Percentiles rank a stretch among this genome's conserved stretches.
Evolutionary conservation across 2,113 vertebrate genomes (phyloP).

Genomic region (Hippolais icterina): DNA sequence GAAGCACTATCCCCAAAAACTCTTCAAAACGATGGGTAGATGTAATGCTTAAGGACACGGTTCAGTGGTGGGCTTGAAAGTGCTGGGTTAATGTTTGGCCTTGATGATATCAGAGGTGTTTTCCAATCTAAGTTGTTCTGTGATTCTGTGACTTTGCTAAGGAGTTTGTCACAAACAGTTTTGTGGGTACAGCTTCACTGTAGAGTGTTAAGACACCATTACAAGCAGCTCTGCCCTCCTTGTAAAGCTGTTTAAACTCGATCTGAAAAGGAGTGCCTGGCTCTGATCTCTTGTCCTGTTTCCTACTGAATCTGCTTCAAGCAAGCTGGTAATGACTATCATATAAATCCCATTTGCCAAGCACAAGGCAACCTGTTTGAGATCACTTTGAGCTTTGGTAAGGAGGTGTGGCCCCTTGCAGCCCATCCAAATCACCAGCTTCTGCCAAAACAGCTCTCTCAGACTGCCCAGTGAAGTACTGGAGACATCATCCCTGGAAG

Average conservation of each 20-base stretch:
- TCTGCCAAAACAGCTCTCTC: background rate
- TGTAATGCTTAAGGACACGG: too few species aligned
- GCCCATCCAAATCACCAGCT: background rate
- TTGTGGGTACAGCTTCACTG: background rate
- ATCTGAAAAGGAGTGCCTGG: background rate
- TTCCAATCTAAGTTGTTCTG: background rate
- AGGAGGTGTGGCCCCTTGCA: background rate
- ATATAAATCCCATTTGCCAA: background rate
- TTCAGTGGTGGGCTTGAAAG: background rate
- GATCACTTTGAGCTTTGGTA: background rate
- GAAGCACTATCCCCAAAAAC: background rate
- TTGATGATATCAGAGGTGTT: background rate
- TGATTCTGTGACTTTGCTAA: background rate
- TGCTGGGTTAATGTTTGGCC: background rate
- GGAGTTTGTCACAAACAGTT: background rate
- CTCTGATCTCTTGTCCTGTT: background rate
- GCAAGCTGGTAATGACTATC: background rate
- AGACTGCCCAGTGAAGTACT: background rate
- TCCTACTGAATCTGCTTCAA: background rate
- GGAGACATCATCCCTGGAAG: background rate
- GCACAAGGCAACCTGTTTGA: background rate
- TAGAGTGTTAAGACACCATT: background rate
- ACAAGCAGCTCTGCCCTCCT: background rate
- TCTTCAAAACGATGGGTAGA: background rate
- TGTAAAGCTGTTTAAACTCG: accelerated